These are phyloP conservation scores for Aspiorhynchus laticeps DNA, from an alignment of 2,113 vertebrate species.

Conservation along the genomic window DNA sequence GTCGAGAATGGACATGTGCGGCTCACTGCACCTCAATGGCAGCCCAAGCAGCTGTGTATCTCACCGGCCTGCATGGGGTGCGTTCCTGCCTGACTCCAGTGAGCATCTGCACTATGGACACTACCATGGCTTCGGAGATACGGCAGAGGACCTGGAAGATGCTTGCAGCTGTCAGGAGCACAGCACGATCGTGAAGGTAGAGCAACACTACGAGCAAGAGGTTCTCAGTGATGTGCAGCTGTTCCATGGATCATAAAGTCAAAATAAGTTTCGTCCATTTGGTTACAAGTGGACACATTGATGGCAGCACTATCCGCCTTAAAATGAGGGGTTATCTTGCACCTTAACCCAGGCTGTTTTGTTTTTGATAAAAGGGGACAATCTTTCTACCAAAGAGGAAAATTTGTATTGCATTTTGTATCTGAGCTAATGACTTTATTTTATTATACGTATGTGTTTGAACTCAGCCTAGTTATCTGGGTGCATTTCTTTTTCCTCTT, in stretches of 20 bases:
- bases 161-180: conserved; percentile 76
- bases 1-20: conserved; percentile 77
- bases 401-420: conserved; percentile 29
- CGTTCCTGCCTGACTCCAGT: conserved; percentile 65
- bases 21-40: conserved; percentile 84
- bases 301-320: conserved; percentile 45
- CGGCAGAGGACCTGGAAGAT: conserved; percentile 90
- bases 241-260: conserved; percentile 81
- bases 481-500: not conserved
- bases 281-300: not conserved
- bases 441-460: conserved; percentile 55
- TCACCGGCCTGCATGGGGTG: conserved; percentile 75
- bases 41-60: conserved; percentile 84
- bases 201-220: conserved; percentile 75
- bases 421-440: conserved; percentile 36
- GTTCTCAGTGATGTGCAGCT: conserved; percentile 79
- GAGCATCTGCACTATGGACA: conserved; percentile 89
- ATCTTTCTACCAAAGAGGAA: conserved; percentile 60
- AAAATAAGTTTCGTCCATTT: conserved; percentile 45
- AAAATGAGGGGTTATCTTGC: conserved; percentile 46
- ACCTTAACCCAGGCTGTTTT: conserved; percentile 38
- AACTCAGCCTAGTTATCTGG: conserved; percentile 27
- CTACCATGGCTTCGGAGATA: conserved; percentile 96
- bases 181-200: conserved; percentile 73
- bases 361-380: conserved; percentile 11